phyloP scores from a whole-genome alignment of 1,140 invertebrate genomes.

The Ceratitis capitata region DNA sequence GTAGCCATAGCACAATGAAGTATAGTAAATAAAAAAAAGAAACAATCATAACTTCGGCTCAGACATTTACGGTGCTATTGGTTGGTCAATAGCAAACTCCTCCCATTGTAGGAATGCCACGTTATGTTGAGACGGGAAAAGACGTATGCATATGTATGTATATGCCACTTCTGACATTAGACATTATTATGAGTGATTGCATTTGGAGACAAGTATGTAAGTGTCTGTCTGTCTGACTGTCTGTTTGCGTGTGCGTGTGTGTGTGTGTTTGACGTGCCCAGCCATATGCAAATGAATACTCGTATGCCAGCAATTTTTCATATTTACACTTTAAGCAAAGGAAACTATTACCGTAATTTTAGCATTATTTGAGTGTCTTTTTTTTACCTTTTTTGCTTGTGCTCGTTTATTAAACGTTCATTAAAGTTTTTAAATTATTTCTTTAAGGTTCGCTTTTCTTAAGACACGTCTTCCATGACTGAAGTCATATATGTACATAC shows the following conservation, averaged over 20 bases:
- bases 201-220: conserved; percentile 18
- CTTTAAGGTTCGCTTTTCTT: neutral
- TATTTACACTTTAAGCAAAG: conserved; percentile 18
- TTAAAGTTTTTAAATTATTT: neutral
- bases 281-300: conserved; percentile 31
- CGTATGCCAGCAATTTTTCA: conserved; percentile 33
- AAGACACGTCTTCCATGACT: neutral
- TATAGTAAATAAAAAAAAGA: neutral
- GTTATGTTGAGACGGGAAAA: no score
- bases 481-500: no score
- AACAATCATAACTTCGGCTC: conserved; percentile 25
- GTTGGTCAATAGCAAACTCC: conserved; percentile 29
- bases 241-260: no score
- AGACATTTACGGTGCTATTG: conserved; percentile 35
- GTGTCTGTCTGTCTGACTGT: no score
- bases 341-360: conserved; percentile 25
- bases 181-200: conserved; percentile 21
- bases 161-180: neutral
- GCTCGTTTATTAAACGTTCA: neutral
- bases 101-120: conserved; percentile 31
- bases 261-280: no score
- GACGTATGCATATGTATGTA: no score
- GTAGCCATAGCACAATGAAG: neutral
- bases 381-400: no score
- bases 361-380: no score